Conservation (phyloP, 35 echinoderm and acorn worm genomes). For the Ptychodera flava region DNA sequence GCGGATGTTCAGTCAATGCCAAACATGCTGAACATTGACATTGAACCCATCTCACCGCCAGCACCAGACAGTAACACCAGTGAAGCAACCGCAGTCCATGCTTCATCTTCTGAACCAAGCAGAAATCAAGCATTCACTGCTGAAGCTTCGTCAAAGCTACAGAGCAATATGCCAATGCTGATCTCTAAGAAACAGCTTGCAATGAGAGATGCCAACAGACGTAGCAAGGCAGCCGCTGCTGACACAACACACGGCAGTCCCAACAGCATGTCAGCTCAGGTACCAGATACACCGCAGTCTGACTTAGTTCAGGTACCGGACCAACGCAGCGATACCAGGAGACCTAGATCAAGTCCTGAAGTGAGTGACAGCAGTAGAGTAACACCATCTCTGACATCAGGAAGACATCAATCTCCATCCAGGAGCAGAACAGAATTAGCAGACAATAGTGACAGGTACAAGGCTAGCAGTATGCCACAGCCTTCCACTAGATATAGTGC, state of each 20-base stretch:
- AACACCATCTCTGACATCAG: not conserved
- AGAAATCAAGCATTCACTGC: not conserved
- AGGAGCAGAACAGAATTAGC: not conserved
- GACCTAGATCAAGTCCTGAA: not conserved
- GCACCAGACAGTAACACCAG: not conserved
- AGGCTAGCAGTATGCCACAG: not conserved
- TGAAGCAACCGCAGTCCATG: not conserved
- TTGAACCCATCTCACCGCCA: not conserved
- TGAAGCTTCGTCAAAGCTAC: not conserved
- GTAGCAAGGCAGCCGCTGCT: not conserved
- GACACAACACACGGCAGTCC: constrained; percentile 16
- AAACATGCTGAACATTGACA: not conserved
- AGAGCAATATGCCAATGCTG: not conserved
- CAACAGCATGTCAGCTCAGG: not conserved
- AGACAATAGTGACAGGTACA: not conserved
- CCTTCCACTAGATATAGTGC: not conserved
- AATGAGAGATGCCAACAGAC: not conserved
- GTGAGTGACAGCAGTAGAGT: not conserved
- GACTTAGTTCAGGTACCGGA: not conserved
- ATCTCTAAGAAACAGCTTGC: not conserved
- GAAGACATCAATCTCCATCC: not conserved
- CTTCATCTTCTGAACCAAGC: not conserved
- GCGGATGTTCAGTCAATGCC: not conserved
- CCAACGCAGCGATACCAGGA: not conserved
- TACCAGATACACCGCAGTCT: not conserved